A percentile compares a stretch with the other conserved stretches of the same genome.
Conservation (phyloP, 1,140 invertebrate species). For the Phymorhynchus buccinoides region DNA sequence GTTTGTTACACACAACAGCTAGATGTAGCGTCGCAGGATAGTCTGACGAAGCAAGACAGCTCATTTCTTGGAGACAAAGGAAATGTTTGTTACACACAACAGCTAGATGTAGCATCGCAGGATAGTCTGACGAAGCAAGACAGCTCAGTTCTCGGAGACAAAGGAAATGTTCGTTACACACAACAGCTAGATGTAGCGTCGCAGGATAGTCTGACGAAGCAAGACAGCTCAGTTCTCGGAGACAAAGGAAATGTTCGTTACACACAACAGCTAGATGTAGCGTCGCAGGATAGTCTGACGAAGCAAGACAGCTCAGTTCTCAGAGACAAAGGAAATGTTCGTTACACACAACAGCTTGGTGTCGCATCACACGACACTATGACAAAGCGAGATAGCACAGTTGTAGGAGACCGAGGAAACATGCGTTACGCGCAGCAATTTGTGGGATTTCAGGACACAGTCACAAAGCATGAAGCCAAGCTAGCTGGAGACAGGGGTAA, state of each 20-base stretch:
- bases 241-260: too few relatives aligned
- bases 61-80: background rate
- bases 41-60: background rate
- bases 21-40: slow-evolving; percentile 18
- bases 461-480: slow-evolving; percentile 22
- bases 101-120: background rate
- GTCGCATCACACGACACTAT: background rate
- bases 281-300: too few relatives aligned
- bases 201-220: background rate
- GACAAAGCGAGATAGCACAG: background rate
- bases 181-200: slow-evolving; percentile 30
- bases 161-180: slow-evolving; percentile 21
- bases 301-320: background rate
- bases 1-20: slow-evolving; percentile 31
- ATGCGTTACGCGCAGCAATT: slow-evolving; percentile 30
- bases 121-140: background rate
- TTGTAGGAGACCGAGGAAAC: slow-evolving; percentile 15
- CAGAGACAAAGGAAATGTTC: background rate
- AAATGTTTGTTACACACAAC: background rate
- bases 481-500: slow-evolving; percentile 41
- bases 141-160: background rate
- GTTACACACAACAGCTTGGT: background rate
- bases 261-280: too few relatives aligned
- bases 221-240: too few relatives aligned
- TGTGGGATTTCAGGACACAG: slow-evolving; percentile 25